Base-by-base conservation (phyloP, 1,140 invertebrate species). In the Rhyzopertha dominica region DNA sequence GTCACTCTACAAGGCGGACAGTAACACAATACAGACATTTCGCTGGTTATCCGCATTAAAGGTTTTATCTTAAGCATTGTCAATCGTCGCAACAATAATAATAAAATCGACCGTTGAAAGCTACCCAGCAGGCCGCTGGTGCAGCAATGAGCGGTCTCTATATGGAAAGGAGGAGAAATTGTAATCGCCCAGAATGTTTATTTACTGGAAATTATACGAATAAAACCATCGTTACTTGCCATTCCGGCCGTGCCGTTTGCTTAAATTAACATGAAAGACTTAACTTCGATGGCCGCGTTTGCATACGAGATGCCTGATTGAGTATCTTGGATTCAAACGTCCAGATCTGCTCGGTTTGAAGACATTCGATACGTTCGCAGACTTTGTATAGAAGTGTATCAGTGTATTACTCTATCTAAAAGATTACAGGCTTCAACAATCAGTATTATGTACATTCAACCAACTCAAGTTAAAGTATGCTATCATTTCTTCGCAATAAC, bases 121-220 rank as follows among this genome's bases (percentile, higher is more conserved):
- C 16, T n/a, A 34, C 17, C 19, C 42, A 16, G 30, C 31, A 31
- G 30, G 30, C 31, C 51, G 41, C 40, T 53, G 42, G 43, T 47
- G 43, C 47, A 39, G 43, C 43, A n/a, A 29, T 47, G 51, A 37
- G 41, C 43, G 44, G 37, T 35, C 47, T 50, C 36, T 52, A 52
- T 48, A 49, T 44, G 50, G 50, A 22, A 37, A 41, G 35, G 42
- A 40, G 43, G 42, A 48, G 53, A 54, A 51, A 51, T 54, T 51
- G 36, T 47, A 54, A 54, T 51, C 42, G 44, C 41, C 41, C 35
- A 43, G 44, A 54, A 51, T 51, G 49, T 54, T 48, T 54, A 54
- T 54, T 54, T 54, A 51, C 44, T 51, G 22, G 44, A 54, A 51
- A 51, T 51, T 51, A 51, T 54, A 51, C 45, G 45, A 54, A 51